Conservation (phyloP, 2,888 invertebrate genomes). For the Troglohyphantes excavatus region DNA sequence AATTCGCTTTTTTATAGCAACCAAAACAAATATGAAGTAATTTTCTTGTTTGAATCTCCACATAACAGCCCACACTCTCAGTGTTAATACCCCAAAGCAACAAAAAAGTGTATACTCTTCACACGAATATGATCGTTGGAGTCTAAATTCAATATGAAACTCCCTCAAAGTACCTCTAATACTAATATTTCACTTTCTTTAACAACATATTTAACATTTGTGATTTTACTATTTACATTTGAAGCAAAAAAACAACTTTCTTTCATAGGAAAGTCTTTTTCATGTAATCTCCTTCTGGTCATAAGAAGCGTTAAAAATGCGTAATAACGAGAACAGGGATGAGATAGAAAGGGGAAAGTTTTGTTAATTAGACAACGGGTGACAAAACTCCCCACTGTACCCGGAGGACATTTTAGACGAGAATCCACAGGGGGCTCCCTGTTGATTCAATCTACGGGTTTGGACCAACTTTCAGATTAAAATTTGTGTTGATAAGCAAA, state of each 20-base stretch:
- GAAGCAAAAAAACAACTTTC: too few relatives aligned
- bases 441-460: constrained; percentile 31
- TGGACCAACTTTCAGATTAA: constrained; percentile 29
- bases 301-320: background rate
- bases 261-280: too few relatives aligned
- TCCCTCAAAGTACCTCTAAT: background rate
- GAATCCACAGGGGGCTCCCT: background rate
- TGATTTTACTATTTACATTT: background rate
- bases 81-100: too few relatives aligned
- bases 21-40: too few relatives aligned
- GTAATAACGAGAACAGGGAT: constrained; percentile 11
- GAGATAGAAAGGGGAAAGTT: constrained; percentile 20
- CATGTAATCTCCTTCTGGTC: too few relatives aligned
- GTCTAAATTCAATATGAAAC: background rate
- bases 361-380: constrained; percentile 51
- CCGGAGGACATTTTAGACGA: background rate
- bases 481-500: constrained; percentile 30
- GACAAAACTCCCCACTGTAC: constrained; percentile 15
- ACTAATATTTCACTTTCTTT: background rate
- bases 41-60: too few relatives aligned
- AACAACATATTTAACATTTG: background rate
- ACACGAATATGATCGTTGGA: too few relatives aligned
- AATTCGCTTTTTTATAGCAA: too few relatives aligned
- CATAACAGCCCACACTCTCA: too few relatives aligned
- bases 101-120: too few relatives aligned